Evolutionary conservation across 2,888 invertebrate species (phyloP), one percentile per base, ranked within the genome.

Genomic region (Andricus curvator): DNA sequence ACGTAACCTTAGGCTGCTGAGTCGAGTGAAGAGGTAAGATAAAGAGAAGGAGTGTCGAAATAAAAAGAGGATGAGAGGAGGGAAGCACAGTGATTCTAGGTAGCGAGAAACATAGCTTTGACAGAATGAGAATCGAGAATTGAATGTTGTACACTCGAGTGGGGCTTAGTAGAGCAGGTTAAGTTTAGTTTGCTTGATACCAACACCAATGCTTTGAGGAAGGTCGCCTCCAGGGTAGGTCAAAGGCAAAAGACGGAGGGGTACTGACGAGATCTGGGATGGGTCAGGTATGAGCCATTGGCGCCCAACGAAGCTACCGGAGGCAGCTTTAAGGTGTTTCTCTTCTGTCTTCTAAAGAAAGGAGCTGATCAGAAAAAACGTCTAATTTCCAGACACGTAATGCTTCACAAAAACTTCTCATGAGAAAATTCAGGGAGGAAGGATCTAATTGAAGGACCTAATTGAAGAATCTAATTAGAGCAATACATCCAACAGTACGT

Each of bases 111-210:
- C 29, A 29, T 25, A 44, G 33, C 62, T 77, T 78, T 48, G 83
- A 82, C 82, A 82, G 80, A 83, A 80, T 80, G 80, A 81, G 79
- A 84, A 83, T 79, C 74, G 82, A 80, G 81, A 84, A 85, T 87
- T 84, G 85, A 86, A 83, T 82, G 82, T 81, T 82, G 77, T 74
- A 79, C 29, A 62, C 80, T 82, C 77, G 79, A 83, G 83, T 84
- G 84, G 80, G 83, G 85, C 86, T 86, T 85, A 83, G 85, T 81
- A 80, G 85, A 82, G 83, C 84, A 84, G 86, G 86, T 87, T 87
- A 85, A 88, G 86, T 87, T 88, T 84, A 85, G 87, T 86, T 88
- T 87, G 87, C 85, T 86, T 85, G 88, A 86, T 86, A 87, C 86
- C 80, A 83, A 81, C 80, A 82, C 80, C 74, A 60, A 79, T 48